phyloP scores from a whole-genome alignment of 2,113 vertebrate species.

The Peromyscus maniculatus region DNA sequence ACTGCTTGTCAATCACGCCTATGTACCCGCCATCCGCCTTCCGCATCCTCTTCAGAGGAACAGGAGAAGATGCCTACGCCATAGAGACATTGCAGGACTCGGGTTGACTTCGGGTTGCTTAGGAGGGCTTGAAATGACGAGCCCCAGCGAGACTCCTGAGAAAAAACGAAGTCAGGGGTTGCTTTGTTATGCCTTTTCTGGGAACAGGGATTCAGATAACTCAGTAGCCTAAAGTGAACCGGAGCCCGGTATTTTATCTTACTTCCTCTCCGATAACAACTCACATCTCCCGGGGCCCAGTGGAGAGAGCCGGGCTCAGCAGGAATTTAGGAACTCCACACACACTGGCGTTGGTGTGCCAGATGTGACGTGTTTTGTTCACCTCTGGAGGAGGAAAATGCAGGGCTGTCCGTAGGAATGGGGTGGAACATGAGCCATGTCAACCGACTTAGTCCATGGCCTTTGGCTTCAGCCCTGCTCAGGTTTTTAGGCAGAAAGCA shows the following conservation, averaged over 20 bases:
- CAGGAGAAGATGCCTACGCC: fast-evolving
- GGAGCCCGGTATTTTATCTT: constrained; percentile 68
- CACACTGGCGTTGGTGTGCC: not conserved
- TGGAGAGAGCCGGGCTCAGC: constrained; percentile 55
- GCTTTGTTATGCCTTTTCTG: constrained; percentile 50
- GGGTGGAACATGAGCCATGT: constrained; percentile 47
- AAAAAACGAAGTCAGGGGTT: not conserved
- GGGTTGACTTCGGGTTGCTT: not conserved
- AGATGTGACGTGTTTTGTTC: constrained; percentile 59
- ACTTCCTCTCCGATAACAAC: constrained; percentile 79
- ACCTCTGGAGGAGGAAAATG: constrained; percentile 60
- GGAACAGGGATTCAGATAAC: constrained; percentile 57
- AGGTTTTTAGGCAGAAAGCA: not conserved
- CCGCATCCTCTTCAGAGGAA: not conserved
- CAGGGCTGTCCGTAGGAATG: constrained; percentile 58
- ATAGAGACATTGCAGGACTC: not conserved
- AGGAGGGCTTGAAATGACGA: not conserved
- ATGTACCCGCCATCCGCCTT: not conserved
- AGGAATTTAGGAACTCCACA: constrained; percentile 74
- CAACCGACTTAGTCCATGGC: not conserved
- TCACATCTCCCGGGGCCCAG: constrained; percentile 50
- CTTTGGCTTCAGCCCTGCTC: not conserved
- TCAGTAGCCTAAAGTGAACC: constrained; percentile 77
- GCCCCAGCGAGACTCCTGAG: not conserved
- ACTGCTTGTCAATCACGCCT: not conserved